Percentiles rank a stretch among this genome's conserved stretches.
phyloP scores from a whole-genome alignment of 2,888 invertebrate genomes.

The Papilio demoleus region DNA sequence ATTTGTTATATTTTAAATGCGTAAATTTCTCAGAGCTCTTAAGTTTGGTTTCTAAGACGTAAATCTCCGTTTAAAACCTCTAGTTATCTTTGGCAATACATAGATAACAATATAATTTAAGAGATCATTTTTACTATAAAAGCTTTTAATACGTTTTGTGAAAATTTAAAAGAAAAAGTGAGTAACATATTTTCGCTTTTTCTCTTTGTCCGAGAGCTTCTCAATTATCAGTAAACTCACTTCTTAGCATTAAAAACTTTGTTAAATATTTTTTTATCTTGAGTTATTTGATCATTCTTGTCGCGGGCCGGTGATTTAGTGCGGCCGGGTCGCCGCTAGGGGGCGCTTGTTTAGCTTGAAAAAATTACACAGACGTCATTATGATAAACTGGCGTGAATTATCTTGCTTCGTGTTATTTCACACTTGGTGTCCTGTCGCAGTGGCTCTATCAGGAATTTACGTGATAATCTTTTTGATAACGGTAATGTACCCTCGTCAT shows the following conservation, averaged over 20 bases:
- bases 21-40: too few relatives aligned
- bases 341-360: conserved; percentile 58
- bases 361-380: conserved; percentile 63
- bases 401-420: conserved; percentile 60
- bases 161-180: background rate
- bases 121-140: too few relatives aligned
- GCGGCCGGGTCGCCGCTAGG: conserved; percentile 62
- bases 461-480: too few relatives aligned
- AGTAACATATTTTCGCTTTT: background rate
- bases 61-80: too few relatives aligned
- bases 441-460: too few relatives aligned
- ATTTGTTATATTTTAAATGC: too few relatives aligned
- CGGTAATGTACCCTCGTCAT: too few relatives aligned
- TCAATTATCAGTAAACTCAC: conserved; percentile 38
- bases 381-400: conserved; percentile 71
- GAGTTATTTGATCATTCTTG: conserved; percentile 78
- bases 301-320: conserved; percentile 71
- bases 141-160: too few relatives aligned
- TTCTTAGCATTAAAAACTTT: conserved; percentile 47
- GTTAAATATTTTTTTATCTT: conserved; percentile 65
- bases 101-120: too few relatives aligned
- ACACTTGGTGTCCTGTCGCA: conserved; percentile 52
- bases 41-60: too few relatives aligned
- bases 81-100: too few relatives aligned
- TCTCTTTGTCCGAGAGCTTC: background rate